Evolutionary conservation across 1,140 invertebrate species (phyloP).

Genomic region (Hyposmocoma kahamanoa): DNA sequence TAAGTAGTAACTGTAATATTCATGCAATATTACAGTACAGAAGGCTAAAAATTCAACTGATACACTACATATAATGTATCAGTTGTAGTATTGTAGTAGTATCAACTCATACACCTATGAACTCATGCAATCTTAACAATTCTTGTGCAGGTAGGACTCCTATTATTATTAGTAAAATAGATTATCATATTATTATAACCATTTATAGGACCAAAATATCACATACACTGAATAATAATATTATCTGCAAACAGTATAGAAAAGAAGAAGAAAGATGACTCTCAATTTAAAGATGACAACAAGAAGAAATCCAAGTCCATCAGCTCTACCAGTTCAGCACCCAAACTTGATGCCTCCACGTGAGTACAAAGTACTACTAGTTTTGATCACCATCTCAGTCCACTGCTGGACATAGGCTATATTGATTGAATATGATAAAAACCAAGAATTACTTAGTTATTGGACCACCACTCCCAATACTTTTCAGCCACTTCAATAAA

Average conservation of each 20-base stretch:
- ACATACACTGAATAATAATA: neutral
- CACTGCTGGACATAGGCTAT: neutral
- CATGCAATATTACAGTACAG: too few relatives aligned
- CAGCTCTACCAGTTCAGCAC: slow-evolving; percentile 75
- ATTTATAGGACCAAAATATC: neutral
- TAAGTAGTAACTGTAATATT: too few relatives aligned
- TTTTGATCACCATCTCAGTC: neutral
- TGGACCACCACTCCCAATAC: too few relatives aligned
- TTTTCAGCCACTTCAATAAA: too few relatives aligned
- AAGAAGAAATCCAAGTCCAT: slow-evolving; percentile 83
- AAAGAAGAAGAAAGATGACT: slow-evolving; percentile 84
- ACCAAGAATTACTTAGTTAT: too few relatives aligned
- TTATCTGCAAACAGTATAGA: slow-evolving; percentile 77
- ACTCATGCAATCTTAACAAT: neutral
- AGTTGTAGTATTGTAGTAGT: too few relatives aligned
- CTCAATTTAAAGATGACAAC: slow-evolving; percentile 77
- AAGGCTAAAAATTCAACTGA: too few relatives aligned
- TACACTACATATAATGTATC: too few relatives aligned
- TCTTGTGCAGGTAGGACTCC: neutral
- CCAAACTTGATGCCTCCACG: slow-evolving; percentile 82
- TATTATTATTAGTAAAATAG: neutral
- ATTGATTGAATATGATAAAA: too few relatives aligned
- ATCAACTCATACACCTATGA: neutral
- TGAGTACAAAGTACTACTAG: slow-evolving; percentile 44
- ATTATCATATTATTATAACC: neutral